These are phyloP conservation scores for Myathropa florea DNA, from an alignment of 2,888 invertebrate genomes.

Conservation along the genomic window DNA sequence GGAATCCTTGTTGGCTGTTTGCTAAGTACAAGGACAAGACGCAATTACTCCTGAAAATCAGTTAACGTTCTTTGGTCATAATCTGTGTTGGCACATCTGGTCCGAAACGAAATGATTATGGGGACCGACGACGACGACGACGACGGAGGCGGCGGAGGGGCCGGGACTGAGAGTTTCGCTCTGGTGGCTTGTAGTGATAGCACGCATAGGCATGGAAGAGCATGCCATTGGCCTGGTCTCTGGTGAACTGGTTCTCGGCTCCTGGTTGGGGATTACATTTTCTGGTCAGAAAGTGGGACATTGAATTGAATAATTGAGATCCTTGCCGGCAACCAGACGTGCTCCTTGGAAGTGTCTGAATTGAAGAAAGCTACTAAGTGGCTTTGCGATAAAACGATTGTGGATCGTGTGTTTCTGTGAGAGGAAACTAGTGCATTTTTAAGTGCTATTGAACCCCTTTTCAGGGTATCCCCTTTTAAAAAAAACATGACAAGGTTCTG, in stretches of 20 bases:
- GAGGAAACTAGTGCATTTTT: not conserved
- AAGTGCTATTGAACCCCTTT: not conserved
- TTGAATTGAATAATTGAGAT: not conserved
- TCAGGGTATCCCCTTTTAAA: not conserved
- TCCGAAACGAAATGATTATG: conserved; percentile 11
- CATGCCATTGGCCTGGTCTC: not conserved
- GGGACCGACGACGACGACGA: too few species aligned
- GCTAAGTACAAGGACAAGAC: not conserved
- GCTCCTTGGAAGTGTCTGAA: not conserved
- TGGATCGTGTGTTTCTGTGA: not conserved
- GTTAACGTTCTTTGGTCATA: conserved; percentile 5
- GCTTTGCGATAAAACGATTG: too few species aligned
- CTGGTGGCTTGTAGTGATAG: not conserved
- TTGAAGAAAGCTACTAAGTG: too few species aligned
- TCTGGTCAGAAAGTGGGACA: not conserved
- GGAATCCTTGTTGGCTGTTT: not conserved
- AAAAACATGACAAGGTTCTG: too few species aligned
- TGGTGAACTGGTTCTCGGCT: not conserved
- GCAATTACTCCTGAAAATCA: conserved; percentile 24
- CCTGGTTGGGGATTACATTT: not conserved
- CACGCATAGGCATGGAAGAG: not conserved
- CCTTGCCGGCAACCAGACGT: not conserved
- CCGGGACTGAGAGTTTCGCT: not conserved
- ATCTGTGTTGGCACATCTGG: conserved; percentile 13
- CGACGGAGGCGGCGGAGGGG: too few species aligned